Evolutionary conservation across 2,888 invertebrate species (phyloP).

Genomic region (Dione juno): DNA sequence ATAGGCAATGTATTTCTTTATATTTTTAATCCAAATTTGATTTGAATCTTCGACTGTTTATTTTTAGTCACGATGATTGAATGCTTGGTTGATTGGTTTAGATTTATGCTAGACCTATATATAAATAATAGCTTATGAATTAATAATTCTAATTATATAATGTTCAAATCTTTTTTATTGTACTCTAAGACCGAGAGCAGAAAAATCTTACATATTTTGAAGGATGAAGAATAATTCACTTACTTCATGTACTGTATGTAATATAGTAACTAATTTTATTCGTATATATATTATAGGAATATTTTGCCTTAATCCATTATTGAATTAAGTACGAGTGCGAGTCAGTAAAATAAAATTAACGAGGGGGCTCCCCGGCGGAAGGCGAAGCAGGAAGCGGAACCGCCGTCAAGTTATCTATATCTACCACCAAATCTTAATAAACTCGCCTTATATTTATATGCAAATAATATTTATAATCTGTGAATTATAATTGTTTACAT

Average conservation of each 20-base stretch:
- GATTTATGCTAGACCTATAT: too few relatives aligned
- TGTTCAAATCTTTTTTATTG: too few relatives aligned
- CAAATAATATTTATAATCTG: constrained; percentile 19
- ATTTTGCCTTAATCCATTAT: constrained; percentile 53
- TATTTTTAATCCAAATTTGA: too few relatives aligned
- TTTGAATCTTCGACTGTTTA: too few relatives aligned
- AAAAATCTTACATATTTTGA: too few relatives aligned
- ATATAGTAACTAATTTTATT: neutral
- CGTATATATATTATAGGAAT: neutral
- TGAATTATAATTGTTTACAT: neutral
- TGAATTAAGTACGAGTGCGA: constrained; percentile 64
- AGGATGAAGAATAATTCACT: too few relatives aligned
- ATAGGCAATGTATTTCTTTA: too few relatives aligned
- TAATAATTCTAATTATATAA: too few relatives aligned
- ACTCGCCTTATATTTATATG: constrained; percentile 51
- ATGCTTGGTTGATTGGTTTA: too few relatives aligned
- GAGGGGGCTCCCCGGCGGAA: constrained; percentile 72
- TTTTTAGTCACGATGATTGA: too few relatives aligned
- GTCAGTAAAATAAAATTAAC: constrained; percentile 78
- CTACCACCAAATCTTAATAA: constrained; percentile 67
- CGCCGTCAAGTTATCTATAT: constrained; percentile 71
- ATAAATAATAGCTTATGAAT: too few relatives aligned
- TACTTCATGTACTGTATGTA: neutral
- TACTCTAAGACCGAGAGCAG: too few relatives aligned
- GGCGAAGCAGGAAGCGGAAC: constrained; percentile 68